Base-by-base conservation (phyloP, 2,113 vertebrate genomes). In the Prinia subflava region DNA sequence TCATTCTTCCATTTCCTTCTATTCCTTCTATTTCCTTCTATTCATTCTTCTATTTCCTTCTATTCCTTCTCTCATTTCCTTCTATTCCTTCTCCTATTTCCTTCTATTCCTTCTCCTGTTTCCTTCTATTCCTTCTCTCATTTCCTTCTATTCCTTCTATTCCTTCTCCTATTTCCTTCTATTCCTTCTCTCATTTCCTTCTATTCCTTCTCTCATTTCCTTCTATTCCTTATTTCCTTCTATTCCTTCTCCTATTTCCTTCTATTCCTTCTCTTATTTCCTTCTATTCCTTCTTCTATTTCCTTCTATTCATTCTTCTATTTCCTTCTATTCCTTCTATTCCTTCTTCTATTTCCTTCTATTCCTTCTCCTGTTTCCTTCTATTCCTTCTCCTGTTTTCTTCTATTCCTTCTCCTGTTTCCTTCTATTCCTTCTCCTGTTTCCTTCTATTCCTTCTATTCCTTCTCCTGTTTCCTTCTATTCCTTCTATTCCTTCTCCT, bases 141-240 rank as follows among this genome's bases (percentile, higher is more conserved):
- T 27, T n/a, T n/a, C 39, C 13, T 55, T 13, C 13, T 10, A 13
- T n/a, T 27, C n/a, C n/a, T n/a, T n/a, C n/a, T n/a, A n/a, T n/a
- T n/a, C n/a, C n/a, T 37, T 28, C 13, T 15, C 3, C 5, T 15
- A 3, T 19, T n/a, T 35, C 33, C 23, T 35, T 7, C 2, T 4
- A 10, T 49, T 68, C 24, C 24, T 14, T 14, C 33, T 10, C 6
- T 17, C 11, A 13, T 10, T 27, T 35, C 24, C 7, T 49, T 20
- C 2, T 6, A 24, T 31, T 44, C 41, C 41, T 37, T 16, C 57
- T 60, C 24, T 25, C 6, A 6, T 14, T 41, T 39, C 11, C 15
- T 39, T 6, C 41, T 13, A 12, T 12, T 42, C n/a, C n/a, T n/a
- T n/a, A n/a, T n/a, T n/a, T n/a, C n/a, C n/a, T n/a, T n/a, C n/a